Base-by-base conservation (phyloP, 2,113 vertebrate genomes). In the Orientallactaga bullata region DNA sequence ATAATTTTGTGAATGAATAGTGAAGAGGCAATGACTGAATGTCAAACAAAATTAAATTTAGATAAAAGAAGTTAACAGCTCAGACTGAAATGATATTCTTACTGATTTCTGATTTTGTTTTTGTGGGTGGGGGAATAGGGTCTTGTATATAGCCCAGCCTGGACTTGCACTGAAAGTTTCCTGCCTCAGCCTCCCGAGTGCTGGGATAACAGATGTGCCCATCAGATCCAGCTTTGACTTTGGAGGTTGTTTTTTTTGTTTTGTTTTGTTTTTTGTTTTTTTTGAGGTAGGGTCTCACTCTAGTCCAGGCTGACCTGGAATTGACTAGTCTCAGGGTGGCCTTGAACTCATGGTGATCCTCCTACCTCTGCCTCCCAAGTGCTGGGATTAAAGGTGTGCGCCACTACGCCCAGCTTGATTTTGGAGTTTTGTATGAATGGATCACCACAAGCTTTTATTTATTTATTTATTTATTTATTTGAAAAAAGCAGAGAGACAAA, bases 41-140 rank as follows among this genome's bases (percentile, higher is more conserved):
- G 35, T 21, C 32, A 26, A 42, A 47, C 76, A 16, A 51, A 26
- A 93, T 26, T 24, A 88, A 21, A n/a, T 60, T 85, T 73, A 78
- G 39, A 68, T 58, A 79, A 66, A 55, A 68, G 32, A 68, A 60
- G 60, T 73, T 10, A 35, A 47, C 5, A 37, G 55, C 61, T 91
- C 72, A 47, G 91, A 58, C 71, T 23, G 37, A 91, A 84, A 65
- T 35, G 76, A 42, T 21, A 26, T 66, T 80, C 79, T 93, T 51
- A 85, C 32, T 66, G 18, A 61, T 51, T 88, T 78, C 51, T 71
- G 63, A 55, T 8, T 55, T 55, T 55, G 7, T 55, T 55, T 55
- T 6, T 55, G 55, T 12, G 55, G 55, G 55, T 55, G 55, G 7
- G 55, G 55, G 55, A 6, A 58, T 0, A 30, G 17, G 55, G 21